Conservation (phyloP, 2,888 invertebrate species). For the Cacoxenus indagator region DNA sequence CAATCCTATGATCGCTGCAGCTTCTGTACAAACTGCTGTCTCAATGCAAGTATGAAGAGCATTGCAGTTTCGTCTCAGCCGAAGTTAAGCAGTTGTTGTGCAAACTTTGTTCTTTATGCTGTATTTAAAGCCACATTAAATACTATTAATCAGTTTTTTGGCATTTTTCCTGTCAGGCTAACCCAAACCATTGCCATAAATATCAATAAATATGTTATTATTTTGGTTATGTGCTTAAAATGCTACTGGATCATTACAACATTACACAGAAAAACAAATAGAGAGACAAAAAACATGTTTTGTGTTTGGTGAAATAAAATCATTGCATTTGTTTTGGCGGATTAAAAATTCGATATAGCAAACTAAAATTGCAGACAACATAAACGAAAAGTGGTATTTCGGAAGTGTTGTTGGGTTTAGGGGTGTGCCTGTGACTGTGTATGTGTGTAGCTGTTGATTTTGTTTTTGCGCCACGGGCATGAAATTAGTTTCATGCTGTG, state of each 20-base stretch:
- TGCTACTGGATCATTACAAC: background rate
- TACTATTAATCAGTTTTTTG: slow-evolving; percentile 48
- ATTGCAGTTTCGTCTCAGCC: too few species aligned
- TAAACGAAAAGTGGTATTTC: background rate
- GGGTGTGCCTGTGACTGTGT: background rate
- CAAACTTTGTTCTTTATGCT: too few species aligned
- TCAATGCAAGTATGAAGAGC: too few species aligned
- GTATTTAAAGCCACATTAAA: slow-evolving; percentile 56
- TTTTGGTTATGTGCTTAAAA: background rate
- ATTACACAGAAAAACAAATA: background rate
- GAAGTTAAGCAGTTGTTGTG: too few species aligned
- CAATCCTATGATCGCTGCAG: too few species aligned
- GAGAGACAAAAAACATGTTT: background rate
- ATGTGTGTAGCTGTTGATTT: background rate
- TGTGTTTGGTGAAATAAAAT: background rate
- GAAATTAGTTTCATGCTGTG: too few species aligned
- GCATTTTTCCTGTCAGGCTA: background rate
- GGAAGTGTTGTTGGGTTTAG: background rate
- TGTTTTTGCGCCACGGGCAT: too few species aligned
- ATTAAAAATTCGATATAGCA: background rate
- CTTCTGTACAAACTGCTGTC: too few species aligned
- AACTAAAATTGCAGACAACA: background rate
- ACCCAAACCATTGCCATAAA: background rate
- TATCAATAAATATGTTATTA: too few species aligned
- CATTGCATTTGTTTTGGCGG: slow-evolving; percentile 9